Percentiles rank a stretch among this genome's conserved stretches.
Evolutionary conservation across 23 tunicate species (phyloP).

Genomic region (Styela clava): DNA sequence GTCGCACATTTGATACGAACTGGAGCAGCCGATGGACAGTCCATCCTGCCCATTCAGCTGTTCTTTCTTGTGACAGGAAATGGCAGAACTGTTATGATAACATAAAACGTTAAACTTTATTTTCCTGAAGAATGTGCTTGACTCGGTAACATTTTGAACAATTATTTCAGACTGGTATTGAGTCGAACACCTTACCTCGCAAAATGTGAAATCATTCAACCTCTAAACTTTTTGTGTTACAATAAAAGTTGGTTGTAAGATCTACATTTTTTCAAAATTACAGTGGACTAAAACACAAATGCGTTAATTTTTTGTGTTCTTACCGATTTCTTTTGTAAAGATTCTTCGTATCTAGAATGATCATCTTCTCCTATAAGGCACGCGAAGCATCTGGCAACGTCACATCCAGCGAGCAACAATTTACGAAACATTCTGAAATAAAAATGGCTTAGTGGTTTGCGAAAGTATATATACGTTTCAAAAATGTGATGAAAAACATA

Average conservation of each 20-base stretch:
- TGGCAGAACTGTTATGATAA: slow-evolving; percentile 59
- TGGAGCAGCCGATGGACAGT: slow-evolving; percentile 37
- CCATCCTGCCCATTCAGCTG: slow-evolving; percentile 66
- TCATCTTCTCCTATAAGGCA: slow-evolving; percentile 62
- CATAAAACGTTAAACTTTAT: neutral
- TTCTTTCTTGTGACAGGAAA: slow-evolving; percentile 48
- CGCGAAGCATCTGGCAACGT: slow-evolving; percentile 49
- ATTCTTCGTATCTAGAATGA: slow-evolving; percentile 31
- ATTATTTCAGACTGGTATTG: neutral
- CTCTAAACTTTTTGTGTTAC: too few species aligned
- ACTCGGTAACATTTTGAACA: neutral
- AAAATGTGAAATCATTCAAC: too few species aligned
- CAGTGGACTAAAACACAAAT: too few species aligned
- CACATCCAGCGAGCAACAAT: slow-evolving; percentile 73
- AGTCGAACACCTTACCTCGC: too few species aligned
- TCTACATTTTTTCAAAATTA: too few species aligned
- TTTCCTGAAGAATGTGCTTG: neutral
- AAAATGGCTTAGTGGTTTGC: too few species aligned
- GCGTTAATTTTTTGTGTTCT: too few species aligned
- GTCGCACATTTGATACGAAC: slow-evolving; percentile 38
- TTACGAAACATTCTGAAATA: slow-evolving; percentile 68
- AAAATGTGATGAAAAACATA: too few species aligned
- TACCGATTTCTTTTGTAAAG: slow-evolving; percentile 53
- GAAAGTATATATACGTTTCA: too few species aligned
- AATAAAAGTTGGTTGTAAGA: too few species aligned